Evolutionary conservation across 2,797 vertebrate species (phyloP).

Genomic region (Etheostoma perlongum): DNA sequence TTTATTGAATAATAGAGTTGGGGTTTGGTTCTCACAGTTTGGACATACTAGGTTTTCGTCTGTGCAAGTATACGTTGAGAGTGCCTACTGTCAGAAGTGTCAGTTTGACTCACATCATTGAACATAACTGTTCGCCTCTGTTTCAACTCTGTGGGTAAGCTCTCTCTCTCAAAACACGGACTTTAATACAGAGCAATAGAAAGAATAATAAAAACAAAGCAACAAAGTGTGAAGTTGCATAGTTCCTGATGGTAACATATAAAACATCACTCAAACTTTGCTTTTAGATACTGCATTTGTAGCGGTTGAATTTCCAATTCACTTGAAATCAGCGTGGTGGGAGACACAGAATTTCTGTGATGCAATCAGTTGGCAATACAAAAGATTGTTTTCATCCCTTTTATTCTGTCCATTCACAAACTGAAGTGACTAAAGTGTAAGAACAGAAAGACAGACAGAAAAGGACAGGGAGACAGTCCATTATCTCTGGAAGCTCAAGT

Average conservation of each 20-base stretch:
- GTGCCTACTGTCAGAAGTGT: neutral
- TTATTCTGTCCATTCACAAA: conserved; percentile 20
- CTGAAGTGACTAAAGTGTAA: neutral
- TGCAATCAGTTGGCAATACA: conserved; percentile 59
- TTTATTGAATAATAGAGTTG: neutral
- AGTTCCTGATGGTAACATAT: conserved; percentile 15
- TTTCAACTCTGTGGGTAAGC: conserved; percentile 24
- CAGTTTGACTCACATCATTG: conserved; percentile 16
- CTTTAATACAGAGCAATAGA: conserved; percentile 25
- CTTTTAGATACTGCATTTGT: neutral
- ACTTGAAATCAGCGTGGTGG: conserved; percentile 22
- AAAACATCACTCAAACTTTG: conserved; percentile 20
- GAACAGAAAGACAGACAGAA: neutral
- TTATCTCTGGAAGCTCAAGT: conserved; percentile 1
- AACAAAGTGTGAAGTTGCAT: conserved; percentile 6
- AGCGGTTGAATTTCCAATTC: conserved; percentile 16
- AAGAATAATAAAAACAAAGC: conserved; percentile 23
- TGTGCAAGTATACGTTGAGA: neutral
- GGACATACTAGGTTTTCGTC: conserved; percentile 9
- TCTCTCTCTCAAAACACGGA: conserved; percentile 8
- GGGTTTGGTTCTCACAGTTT: neutral
- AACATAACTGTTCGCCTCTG: conserved; percentile 7
- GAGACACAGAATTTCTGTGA: conserved; percentile 45
- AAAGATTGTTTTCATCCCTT: conserved; percentile 32
- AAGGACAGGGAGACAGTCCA: conserved; percentile 3